Evolutionary conservation across 1,140 invertebrate species (phyloP).

Genomic region (Medauroidea extradentata): DNA sequence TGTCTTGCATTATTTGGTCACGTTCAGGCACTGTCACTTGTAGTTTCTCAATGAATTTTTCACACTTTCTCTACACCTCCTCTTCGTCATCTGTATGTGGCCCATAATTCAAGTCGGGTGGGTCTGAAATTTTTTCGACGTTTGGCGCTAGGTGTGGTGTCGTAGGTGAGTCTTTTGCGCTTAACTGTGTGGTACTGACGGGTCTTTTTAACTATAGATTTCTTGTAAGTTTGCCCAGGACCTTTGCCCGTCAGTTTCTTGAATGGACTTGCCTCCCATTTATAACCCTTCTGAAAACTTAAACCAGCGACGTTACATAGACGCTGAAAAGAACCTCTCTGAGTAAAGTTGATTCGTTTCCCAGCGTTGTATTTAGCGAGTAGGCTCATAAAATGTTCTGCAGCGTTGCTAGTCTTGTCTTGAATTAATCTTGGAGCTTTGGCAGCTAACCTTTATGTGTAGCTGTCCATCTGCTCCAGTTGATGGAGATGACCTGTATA

Average conservation of each 20-base stretch:
- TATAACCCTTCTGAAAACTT: not conserved
- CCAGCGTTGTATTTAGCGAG: not conserved
- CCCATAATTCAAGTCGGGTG: too few species aligned
- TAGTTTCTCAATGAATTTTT: too few species aligned
- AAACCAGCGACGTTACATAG: not conserved
- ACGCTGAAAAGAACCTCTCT: not conserved
- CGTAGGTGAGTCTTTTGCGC: too few species aligned
- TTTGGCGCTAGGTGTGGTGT: too few species aligned
- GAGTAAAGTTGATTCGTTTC: not conserved
- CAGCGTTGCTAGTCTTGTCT: not conserved
- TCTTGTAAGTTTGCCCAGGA: not conserved
- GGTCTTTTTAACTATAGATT: not conserved
- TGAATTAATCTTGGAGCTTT: not conserved
- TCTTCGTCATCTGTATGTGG: too few species aligned
- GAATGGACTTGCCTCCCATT: not conserved
- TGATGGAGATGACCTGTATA: not conserved
- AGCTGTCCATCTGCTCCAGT: too few species aligned
- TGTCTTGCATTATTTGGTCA: too few species aligned
- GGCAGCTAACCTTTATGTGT: too few species aligned
- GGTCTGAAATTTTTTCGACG: too few species aligned
- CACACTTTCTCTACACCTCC: too few species aligned
- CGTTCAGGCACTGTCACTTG: too few species aligned
- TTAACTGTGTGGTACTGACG: too few species aligned
- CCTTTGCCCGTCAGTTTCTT: not conserved
- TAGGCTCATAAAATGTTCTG: constrained; percentile 2